phyloP scores from a whole-genome alignment of 2,797 vertebrate species.

The Avahi laniger region DNA sequence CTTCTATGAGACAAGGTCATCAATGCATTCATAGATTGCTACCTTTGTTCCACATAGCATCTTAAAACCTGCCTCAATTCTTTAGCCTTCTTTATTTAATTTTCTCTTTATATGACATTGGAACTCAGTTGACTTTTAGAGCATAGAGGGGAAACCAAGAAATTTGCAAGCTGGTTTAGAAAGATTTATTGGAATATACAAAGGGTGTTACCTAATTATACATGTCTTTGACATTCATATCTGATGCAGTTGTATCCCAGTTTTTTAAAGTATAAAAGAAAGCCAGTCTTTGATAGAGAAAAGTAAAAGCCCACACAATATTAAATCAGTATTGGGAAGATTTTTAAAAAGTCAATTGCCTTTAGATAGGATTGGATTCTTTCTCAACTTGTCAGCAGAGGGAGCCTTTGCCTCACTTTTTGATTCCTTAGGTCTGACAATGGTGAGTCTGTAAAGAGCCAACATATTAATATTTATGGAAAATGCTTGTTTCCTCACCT shows the following conservation, averaged over 20 bases:
- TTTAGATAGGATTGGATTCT: background rate
- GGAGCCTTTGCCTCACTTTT: conserved; percentile 58
- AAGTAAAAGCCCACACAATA: background rate
- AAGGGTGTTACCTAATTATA: background rate
- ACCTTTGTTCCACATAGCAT: background rate
- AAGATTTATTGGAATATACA: background rate
- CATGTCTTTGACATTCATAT: background rate
- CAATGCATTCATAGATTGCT: background rate
- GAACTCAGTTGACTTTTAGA: background rate
- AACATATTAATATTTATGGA: background rate
- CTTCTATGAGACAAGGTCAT: background rate
- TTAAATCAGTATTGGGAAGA: background rate
- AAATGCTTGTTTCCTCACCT: background rate
- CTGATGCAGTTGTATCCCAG: background rate
- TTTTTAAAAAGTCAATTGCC: background rate
- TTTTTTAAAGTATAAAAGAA: background rate
- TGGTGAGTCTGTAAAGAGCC: background rate
- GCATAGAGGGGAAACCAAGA: background rate
- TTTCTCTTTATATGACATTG: background rate
- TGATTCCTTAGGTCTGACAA: background rate
- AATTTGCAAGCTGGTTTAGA: background rate
- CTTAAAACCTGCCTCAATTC: background rate
- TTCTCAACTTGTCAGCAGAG: conserved; percentile 63
- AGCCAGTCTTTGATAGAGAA: background rate
- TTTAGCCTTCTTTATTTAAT: background rate